Evolutionary conservation across 2,113 vertebrate genomes (phyloP), one percentile per base, ranked within the genome.

Genomic region (Budorcas taxicolor): DNA sequence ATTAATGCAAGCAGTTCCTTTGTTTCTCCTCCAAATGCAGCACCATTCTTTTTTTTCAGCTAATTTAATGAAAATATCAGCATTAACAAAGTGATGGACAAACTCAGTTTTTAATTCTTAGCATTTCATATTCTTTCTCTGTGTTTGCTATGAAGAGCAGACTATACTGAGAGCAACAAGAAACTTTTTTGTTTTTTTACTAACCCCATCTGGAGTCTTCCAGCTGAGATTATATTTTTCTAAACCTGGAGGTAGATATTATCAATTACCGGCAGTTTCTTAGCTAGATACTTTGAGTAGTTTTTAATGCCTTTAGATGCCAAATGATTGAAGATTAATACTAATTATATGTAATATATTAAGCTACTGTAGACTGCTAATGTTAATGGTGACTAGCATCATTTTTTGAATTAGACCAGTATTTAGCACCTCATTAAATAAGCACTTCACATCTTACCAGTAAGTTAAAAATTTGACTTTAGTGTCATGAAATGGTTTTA

Each of bases 281-380:
- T 93, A 81, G 96, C 45, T 97, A 55, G 57, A 83, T n/a, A 83
- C 86, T 98, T 64, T 95, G 86, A 98, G 55, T 67, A 82, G 25
- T 47, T 95, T 95, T 53, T 95, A 98, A 91, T 97, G 11, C 47
- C 43, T 96, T 96, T 97, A 98, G 97, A 97, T 97, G 47, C n/a
- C 97, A 97, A 95, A 84, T 43, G 3, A 45, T 96, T 97, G 47
- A 98, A 97, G 85, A 96, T 97, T 96, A 98, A 12, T 31, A 94
- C 17, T 88, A 97, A 97, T 97, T 98, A 76, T 86, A 78, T 45
- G 10, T 87, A 97, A n/a, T 57, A 85, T 97, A 95, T 96, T 97
- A 97, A 91, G 11, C 80, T 95, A 94, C 57, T n/a, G 40, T 60
- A 93, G 7, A 89, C 81, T 12, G 76, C 15, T 90, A 90, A 93